phyloP scores from a whole-genome alignment of 2,888 invertebrate species.

The Cheilosia scutellata region DNA sequence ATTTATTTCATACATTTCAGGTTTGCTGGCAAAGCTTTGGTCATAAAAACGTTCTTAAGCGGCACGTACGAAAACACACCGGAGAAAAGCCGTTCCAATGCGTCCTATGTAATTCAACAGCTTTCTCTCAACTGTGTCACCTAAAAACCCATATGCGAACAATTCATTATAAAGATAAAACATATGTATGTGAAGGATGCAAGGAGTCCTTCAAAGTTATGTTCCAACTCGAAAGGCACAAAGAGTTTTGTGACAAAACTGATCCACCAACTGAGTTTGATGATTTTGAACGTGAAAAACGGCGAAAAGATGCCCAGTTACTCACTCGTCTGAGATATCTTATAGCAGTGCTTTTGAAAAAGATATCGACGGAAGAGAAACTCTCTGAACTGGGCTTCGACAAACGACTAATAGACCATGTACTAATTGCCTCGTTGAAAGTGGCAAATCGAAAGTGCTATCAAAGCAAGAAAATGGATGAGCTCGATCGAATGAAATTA shows the following conservation, averaged over 20 bases:
- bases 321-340: slow-evolving; percentile 91
- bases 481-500: slow-evolving; percentile 88
- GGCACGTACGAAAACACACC: slow-evolving; percentile 92
- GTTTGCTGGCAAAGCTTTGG: slow-evolving; percentile 86
- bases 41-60: slow-evolving; percentile 93
- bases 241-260: slow-evolving; percentile 84
- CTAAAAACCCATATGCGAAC: slow-evolving; percentile 95
- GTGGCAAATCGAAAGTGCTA: slow-evolving; percentile 89
- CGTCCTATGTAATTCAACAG: slow-evolving; percentile 87
- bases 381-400: slow-evolving; percentile 91
- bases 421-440: slow-evolving; percentile 90
- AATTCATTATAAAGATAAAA: slow-evolving; percentile 91
- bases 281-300: slow-evolving; percentile 34
- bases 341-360: slow-evolving; percentile 91
- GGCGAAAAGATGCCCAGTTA: slow-evolving; percentile 83
- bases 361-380: slow-evolving; percentile 92
- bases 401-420: slow-evolving; percentile 90
- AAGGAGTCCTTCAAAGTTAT: slow-evolving; percentile 91
- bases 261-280: slow-evolving; percentile 72
- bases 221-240: slow-evolving; percentile 89
- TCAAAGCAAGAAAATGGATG: slow-evolving; percentile 85
- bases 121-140: slow-evolving; percentile 93
- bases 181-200: slow-evolving; percentile 91
- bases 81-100: slow-evolving; percentile 94
- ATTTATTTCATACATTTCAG: slow-evolving; percentile 75